Evolutionary conservation across 2,797 vertebrate species (phyloP).

Genomic region (Pempheris klunzingeri): DNA sequence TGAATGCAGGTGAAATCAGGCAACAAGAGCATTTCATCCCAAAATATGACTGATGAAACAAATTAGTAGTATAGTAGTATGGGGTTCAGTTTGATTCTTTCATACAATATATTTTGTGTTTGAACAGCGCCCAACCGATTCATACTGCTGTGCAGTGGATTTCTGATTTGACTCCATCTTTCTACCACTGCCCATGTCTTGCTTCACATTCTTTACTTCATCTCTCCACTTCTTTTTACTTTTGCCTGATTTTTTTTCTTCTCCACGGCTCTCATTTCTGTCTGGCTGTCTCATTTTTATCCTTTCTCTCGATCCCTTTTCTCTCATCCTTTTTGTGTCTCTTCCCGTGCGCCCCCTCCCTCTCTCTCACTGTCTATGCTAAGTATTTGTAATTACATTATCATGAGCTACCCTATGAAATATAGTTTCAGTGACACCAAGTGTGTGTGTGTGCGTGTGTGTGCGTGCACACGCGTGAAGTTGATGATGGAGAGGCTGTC

Average conservation of each 20-base stretch:
- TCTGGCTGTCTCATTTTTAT: conserved; percentile 11
- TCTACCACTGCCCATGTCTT: too few relatives aligned
- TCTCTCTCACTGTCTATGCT: conserved; percentile 59
- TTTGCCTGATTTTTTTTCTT: not conserved
- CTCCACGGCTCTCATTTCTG: not conserved
- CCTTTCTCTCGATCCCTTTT: conserved; percentile 4
- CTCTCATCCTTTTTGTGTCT: conserved; percentile 4
- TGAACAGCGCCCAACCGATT: not conserved
- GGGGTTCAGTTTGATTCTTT: not conserved
- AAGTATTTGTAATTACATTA: conserved; percentile 87
- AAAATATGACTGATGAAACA: not conserved
- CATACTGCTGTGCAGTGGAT: too few relatives aligned
- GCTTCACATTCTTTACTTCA: not conserved
- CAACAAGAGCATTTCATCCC: not conserved
- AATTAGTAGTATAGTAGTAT: not conserved
- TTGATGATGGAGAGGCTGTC: conserved; percentile 87
- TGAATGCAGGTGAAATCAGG: not conserved
- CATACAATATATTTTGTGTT: not conserved
- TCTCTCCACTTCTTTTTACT: not conserved
- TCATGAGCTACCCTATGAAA: conserved; percentile 82
- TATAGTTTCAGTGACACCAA: conserved; percentile 82
- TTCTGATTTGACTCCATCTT: too few relatives aligned
- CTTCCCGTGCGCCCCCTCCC: conserved; percentile 8
- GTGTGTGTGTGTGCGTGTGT: conserved; percentile 50
- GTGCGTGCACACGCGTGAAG: conserved; percentile 42